phyloP scores from a whole-genome alignment of 2,113 vertebrate species.

The Falco punctatus region DNA sequence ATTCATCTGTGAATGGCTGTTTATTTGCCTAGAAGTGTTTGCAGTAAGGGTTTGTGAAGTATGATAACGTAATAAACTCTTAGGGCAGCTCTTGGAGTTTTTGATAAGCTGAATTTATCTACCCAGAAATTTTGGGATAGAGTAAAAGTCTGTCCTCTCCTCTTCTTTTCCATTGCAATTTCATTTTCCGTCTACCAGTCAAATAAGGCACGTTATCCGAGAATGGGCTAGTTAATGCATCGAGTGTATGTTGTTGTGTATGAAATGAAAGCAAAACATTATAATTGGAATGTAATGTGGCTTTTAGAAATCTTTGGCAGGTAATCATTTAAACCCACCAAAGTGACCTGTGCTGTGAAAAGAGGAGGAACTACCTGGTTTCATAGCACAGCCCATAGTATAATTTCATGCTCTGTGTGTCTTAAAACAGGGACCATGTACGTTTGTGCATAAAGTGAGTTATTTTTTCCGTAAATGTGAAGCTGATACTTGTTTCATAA shows the following conservation, averaged over 20 bases:
- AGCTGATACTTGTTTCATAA: neutral
- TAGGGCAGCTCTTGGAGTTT: neutral
- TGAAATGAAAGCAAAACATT: neutral
- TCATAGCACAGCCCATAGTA: neutral
- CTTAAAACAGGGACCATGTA: neutral
- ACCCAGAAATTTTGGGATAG: too few species aligned
- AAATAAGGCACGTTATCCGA: neutral
- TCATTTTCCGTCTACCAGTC: neutral
- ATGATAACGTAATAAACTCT: neutral
- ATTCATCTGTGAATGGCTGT: neutral
- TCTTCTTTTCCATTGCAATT: neutral
- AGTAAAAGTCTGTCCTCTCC: neutral
- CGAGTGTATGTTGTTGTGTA: neutral
- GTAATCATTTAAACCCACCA: neutral
- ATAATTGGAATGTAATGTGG: neutral
- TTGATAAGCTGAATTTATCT: neutral
- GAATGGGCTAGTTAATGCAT: neutral
- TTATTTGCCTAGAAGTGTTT: neutral
- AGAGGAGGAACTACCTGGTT: neutral
- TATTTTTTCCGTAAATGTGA: neutral
- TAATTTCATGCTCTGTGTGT: neutral
- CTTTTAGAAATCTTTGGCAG: neutral
- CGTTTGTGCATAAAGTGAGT: neutral
- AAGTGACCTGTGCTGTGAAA: neutral
- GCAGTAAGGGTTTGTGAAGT: neutral